phyloP scores from a whole-genome alignment of 2,113 vertebrate genomes.

The Forbesichthys papilliferus region DNA sequence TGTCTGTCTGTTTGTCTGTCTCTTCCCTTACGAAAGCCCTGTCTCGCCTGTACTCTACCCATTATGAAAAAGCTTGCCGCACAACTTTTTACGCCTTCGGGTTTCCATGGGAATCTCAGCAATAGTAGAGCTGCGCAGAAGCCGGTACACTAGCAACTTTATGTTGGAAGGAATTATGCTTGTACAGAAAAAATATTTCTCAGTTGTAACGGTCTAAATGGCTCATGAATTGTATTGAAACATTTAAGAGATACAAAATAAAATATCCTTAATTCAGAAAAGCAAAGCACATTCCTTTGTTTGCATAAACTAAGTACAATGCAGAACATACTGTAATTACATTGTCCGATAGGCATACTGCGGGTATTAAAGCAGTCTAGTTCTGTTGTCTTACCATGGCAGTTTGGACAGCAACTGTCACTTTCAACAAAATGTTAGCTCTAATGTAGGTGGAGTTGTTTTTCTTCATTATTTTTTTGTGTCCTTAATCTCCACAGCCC shows the following conservation, averaged over 20 bases:
- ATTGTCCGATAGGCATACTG: background rate
- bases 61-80: conserved; percentile 87
- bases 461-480: conserved; percentile 30
- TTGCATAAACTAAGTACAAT: background rate
- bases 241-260: background rate
- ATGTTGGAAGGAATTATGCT: conserved; percentile 84
- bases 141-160: conserved; percentile 84
- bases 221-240: background rate
- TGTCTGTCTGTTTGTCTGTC: conserved; percentile 50
- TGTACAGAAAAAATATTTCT: conserved; percentile 12
- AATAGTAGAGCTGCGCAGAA: conserved; percentile 44
- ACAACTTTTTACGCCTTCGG: conserved; percentile 84
- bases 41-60: conserved; percentile 84
- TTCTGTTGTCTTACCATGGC: conserved; percentile 14
- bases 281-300: background rate
- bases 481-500: conserved; percentile 58
- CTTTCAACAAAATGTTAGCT: conserved; percentile 44
- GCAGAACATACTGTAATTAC: background rate
- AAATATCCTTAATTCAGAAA: background rate
- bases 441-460: conserved; percentile 23
- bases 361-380: background rate
- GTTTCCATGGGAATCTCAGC: conserved; percentile 69
- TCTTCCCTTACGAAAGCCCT: conserved; percentile 68
- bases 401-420: conserved; percentile 30
- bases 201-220: background rate